Base-by-base conservation (phyloP, 2,888 invertebrate genomes). In the Achlya flavicornis region DNA sequence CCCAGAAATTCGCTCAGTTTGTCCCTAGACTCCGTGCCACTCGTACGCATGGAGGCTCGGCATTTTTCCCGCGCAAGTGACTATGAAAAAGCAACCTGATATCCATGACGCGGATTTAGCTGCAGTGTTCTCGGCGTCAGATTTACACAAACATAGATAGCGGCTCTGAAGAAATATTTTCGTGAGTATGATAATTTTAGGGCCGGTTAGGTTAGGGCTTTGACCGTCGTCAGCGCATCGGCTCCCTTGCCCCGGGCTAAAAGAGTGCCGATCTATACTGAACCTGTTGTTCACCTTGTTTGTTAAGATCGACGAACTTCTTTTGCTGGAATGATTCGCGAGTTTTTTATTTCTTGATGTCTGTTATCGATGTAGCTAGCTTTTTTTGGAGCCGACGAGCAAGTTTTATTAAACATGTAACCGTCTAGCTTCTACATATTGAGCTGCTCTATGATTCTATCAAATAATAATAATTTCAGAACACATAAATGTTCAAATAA, bases 1-100 rank as follows among this genome's bases (percentile, higher is more conserved):
- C 87, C 82, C 83, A 91, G 89, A 87, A 87, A 90, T 90, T 90
- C 87, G 87, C 87, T 91, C 86, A 93, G 93, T 93, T 86, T 84
- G 87, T 87, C 83, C 83, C 77, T 83, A 85, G 86, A 84, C 89
- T 83, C 84, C 86, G 86, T 82, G 88, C 83, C 73, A 73, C 69
- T 74, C 86, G 90, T 87, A 89, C 92, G 91, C 85, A 86, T 87
- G 87, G 87, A 85, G 77, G 66, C 71, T 72, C 73, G 70, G 69
- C 73, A 72, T 71, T 75, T 84, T 85, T 80, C 83, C 84, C 88
- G 88, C 87, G 89, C 82, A 81, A 83, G 89, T 91, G 87, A 89
- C 82, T 87, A 89, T 88, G 90, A 88, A 85, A 85, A 81, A 82
- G 74, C 77, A 79, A 82, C 77, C 78, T 78, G 83, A 83, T 84